phyloP scores from a whole-genome alignment of 2,797 vertebrate genomes.

The Pempheris klunzingeri region DNA sequence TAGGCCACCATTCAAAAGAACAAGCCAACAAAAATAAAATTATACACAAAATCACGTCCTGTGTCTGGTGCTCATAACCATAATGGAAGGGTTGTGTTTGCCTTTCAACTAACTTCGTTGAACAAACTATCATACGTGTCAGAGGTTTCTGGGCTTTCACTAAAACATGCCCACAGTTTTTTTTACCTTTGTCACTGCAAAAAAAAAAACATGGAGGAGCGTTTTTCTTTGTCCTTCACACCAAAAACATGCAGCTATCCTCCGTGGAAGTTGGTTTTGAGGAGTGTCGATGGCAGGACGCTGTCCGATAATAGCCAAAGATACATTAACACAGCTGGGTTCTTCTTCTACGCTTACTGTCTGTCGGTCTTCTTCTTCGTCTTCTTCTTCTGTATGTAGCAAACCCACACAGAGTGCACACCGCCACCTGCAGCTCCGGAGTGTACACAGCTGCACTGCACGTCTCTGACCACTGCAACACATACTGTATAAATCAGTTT shows the following conservation, averaged over 20 bases:
- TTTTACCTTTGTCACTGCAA: constrained; percentile 48
- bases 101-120: background rate
- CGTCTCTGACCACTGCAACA: background rate
- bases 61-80: background rate
- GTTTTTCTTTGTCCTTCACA: constrained; percentile 12
- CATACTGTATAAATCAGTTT: background rate
- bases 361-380: too few relatives aligned
- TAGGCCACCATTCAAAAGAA: background rate
- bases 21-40: background rate
- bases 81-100: background rate
- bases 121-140: constrained; percentile 28
- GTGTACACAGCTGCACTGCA: background rate
- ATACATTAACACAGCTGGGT: constrained; percentile 12
- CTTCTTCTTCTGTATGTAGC: constrained; percentile 1
- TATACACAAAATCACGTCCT: too few relatives aligned
- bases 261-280: background rate
- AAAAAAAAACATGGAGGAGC: constrained; percentile 17
- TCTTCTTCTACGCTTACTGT: constrained; percentile 64
- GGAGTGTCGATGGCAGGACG: background rate
- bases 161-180: background rate
- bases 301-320: background rate
- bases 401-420: rapidly evolving
- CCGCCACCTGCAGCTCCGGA: constrained; percentile 45
- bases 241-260: background rate
- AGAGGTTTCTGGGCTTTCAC: background rate